Evolutionary conservation across 2,797 vertebrate species (phyloP).

Genomic region (Schizothorax lantsangensis): DNA sequence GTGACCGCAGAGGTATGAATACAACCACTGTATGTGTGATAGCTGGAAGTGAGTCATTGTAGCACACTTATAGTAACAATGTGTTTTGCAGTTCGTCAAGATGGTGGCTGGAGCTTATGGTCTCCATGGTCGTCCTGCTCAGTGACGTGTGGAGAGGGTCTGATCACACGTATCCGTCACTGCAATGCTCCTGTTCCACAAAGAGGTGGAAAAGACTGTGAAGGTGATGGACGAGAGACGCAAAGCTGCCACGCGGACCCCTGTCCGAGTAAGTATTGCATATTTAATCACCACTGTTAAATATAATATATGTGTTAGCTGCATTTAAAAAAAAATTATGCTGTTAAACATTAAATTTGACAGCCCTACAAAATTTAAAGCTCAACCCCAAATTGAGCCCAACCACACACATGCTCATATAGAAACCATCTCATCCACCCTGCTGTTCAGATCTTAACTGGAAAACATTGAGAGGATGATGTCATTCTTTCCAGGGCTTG

Average conservation of each 20-base stretch:
- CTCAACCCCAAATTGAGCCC: neutral
- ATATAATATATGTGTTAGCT: neutral
- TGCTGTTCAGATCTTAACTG: slow-evolving; percentile 35
- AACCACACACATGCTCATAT: slow-evolving; percentile 46
- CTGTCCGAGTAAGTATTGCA: slow-evolving; percentile 65
- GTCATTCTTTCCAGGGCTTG: slow-evolving; percentile 63
- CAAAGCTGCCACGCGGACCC: slow-evolving; percentile 68
- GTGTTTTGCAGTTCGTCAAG: slow-evolving; percentile 78
- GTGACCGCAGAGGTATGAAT: slow-evolving; percentile 88
- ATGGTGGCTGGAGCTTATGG: slow-evolving; percentile 95
- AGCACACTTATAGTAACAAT: neutral
- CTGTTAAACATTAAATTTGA: slow-evolving; percentile 19
- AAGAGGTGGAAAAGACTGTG: slow-evolving; percentile 86
- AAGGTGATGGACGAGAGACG: slow-evolving; percentile 84
- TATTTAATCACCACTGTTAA: neutral
- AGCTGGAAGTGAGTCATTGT: neutral
- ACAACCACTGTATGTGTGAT: neutral
- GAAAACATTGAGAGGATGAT: slow-evolving; percentile 50
- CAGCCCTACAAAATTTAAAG: neutral
- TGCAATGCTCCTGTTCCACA: slow-evolving; percentile 92
- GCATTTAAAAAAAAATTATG: neutral
- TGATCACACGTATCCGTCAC: slow-evolving; percentile 89
- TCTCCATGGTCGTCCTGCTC: slow-evolving; percentile 97
- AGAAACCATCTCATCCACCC: slow-evolving; percentile 41
- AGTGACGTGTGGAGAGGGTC: slow-evolving; percentile 89